Conservation (phyloP, 1,140 invertebrate genomes). For the Hyles euphorbiae region DNA sequence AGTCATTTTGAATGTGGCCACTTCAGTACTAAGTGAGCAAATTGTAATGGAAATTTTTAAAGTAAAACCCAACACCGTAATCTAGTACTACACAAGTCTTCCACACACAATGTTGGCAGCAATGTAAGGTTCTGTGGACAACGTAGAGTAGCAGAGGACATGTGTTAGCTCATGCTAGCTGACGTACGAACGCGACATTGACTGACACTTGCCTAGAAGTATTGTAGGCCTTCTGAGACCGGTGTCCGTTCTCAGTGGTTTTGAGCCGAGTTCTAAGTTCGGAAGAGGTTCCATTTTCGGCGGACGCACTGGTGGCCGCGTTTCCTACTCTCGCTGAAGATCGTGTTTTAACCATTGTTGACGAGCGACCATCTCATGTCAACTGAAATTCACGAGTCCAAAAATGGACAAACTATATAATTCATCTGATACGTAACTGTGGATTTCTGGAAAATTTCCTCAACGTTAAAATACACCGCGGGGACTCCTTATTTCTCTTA, state of each 20-base stretch:
- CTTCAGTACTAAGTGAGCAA: too few relatives aligned
- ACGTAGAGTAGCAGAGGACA: slow-evolving; percentile 1
- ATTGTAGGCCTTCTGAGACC: slow-evolving; percentile 48
- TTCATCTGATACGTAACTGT: slow-evolving; percentile 37
- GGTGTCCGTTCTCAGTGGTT: slow-evolving; percentile 55
- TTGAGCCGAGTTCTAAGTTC: slow-evolving; percentile 66
- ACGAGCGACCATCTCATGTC: slow-evolving; percentile 67
- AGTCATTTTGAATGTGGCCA: too few relatives aligned
- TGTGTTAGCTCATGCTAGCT: slow-evolving; percentile 33
- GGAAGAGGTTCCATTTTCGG: slow-evolving; percentile 63
- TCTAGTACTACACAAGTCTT: not conserved
- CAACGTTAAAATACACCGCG: slow-evolving; percentile 30
- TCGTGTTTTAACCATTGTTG: slow-evolving; percentile 75
- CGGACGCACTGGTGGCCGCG: slow-evolving; percentile 50
- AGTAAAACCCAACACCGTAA: slow-evolving; percentile 5
- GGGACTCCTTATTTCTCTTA: slow-evolving; percentile 68
- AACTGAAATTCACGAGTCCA: slow-evolving; percentile 70
- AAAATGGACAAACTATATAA: slow-evolving; percentile 65
- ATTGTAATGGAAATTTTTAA: not conserved
- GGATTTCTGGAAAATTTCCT: slow-evolving; percentile 69
- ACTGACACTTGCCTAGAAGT: slow-evolving; percentile 61
- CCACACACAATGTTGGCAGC: too few relatives aligned
- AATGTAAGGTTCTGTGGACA: too few relatives aligned
- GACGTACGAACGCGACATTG: slow-evolving; percentile 39
- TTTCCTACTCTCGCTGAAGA: slow-evolving; percentile 71